phyloP scores from a whole-genome alignment of 2,797 vertebrate genomes.

The Chiroxiphia lanceolata region DNA sequence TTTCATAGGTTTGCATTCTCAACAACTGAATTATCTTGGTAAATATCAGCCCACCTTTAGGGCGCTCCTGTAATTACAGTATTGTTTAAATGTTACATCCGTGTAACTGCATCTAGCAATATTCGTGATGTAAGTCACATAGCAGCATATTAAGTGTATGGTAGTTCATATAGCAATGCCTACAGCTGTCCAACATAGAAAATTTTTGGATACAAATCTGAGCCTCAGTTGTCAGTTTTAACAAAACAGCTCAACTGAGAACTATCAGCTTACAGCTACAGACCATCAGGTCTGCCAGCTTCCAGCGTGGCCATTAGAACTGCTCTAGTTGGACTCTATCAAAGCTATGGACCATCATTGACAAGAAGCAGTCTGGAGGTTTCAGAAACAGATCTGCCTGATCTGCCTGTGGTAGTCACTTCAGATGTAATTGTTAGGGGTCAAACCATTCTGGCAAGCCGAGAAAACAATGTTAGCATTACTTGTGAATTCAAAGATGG shows the following conservation, averaged over 20 bases:
- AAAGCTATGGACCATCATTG: neutral
- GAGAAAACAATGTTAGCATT: slow-evolving; percentile 46
- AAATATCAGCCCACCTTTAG: neutral
- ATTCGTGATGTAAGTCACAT: neutral
- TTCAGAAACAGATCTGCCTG: slow-evolving; percentile 51
- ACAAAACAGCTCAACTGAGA: neutral
- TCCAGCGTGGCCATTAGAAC: neutral
- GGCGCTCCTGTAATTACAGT: neutral
- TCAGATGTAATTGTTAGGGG: slow-evolving; percentile 52
- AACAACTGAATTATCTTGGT: neutral
- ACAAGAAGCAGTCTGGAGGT: slow-evolving; percentile 46
- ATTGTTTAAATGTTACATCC: neutral
- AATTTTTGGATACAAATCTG: neutral
- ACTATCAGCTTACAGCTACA: neutral
- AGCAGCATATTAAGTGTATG: neutral
- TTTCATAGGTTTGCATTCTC: neutral
- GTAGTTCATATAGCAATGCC: neutral
- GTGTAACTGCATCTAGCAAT: neutral
- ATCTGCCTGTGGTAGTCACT: slow-evolving; percentile 20
- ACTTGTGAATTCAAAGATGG: slow-evolving; percentile 53
- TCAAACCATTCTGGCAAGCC: slow-evolving; percentile 30
- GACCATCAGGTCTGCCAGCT: neutral
- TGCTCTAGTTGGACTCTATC: neutral
- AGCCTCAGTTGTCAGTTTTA: neutral
- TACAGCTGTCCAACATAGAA: neutral